Base-by-base conservation (phyloP, 2,888 invertebrate genomes). In the Barypeithes pellucidus region DNA sequence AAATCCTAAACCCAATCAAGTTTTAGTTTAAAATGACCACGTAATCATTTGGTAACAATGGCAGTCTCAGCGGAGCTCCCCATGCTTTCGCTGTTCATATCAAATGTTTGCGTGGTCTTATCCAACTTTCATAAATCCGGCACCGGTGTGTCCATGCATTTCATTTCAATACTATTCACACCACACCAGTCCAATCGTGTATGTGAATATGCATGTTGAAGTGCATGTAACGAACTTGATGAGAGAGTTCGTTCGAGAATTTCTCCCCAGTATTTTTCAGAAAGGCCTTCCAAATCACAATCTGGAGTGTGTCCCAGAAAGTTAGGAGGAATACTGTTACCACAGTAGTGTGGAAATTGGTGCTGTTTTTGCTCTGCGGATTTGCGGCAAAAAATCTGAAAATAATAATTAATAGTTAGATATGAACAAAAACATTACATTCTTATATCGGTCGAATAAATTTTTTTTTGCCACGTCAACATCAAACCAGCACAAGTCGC, bases 191-290 rank as follows among this genome's bases (percentile, higher is more conserved):
- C 72, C 11, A 67, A n/a, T 62, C 79, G 76, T 8, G 82, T 78
- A 16, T 80, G 80, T 33, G 82, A 81, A 72, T 82, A 84, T 1
- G 84, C 81, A 43, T 83, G 76, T 63, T 85, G 85, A 3, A 86
- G 80, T 33, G 92, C 92, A 81, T 93, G 93, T 52, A 94, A 87
- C 60, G 93, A 94, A 70, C 89, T 91, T 0, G 93, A 92, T 52
- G 93, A 93, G 8, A 94, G 90, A 0, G 94, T 93, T 7, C 94
- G 88, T 84, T 94, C 94, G 77, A 94, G 86, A 80, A 94, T 94
- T 87, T 94, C 94, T 4, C 86, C 83, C 88, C 90, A 90, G 86
- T 90, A 75, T 82, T 89, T 77, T 86, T 90, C 85, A 85, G 90
- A 83, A 84, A 90, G 82, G 86, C 88, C 54, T 84, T 90, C 80